Evolutionary conservation across 2,797 vertebrate genomes (phyloP), one percentile per base, ranked within the genome.

Genomic region (Peromyscus eremicus): DNA sequence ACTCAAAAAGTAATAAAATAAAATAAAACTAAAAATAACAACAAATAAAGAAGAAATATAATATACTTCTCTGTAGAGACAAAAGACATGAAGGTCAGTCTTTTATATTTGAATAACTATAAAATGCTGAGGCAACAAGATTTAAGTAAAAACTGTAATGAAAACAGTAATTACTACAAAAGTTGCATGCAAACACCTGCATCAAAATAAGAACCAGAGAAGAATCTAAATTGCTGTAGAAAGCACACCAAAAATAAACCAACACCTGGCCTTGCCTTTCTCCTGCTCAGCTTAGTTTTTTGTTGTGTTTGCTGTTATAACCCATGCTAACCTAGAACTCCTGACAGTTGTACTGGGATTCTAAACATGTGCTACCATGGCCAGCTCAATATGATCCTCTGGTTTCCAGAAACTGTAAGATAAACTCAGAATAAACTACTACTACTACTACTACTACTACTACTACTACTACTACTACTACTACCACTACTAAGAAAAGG

Each of bases 361-460:
- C 60, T 43, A 89, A 62, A 46, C 60, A 49, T 68, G 43, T 49
- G 21, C 73, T 68, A n/a, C 32, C 76, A 55, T 68, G 76, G 16
- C 75, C 43, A 52, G 43, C 34, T 94, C 55, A 68, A n/a, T 81
- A 92, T 40, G 75, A 46, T 66, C 40, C 64, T 89, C 55, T 21
- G 79, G 23, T 49, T 76, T 87, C 64, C 27, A 89, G 68, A 76
- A 96, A 64, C 83, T 90, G 62, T n/a, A 17, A 93, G 46, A 66
- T 86, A 94, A 94, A 93, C 70, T 96, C 70, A 80, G 79, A 92
- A 91, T 77, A 29, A 83, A 92, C 17, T 73, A 75, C 40, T 80
- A 2, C 40, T 29, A 82, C 16, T 68, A 79, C n/a, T 77, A 57
- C 17, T 7, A 17, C 43, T 49, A 16, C 43, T 8, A 46, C 12